A percentile compares a stretch with the other conserved stretches of the same genome.
Evolutionary conservation across 2,888 invertebrate genomes (phyloP).

Genomic region (Horisme vitalbata): DNA sequence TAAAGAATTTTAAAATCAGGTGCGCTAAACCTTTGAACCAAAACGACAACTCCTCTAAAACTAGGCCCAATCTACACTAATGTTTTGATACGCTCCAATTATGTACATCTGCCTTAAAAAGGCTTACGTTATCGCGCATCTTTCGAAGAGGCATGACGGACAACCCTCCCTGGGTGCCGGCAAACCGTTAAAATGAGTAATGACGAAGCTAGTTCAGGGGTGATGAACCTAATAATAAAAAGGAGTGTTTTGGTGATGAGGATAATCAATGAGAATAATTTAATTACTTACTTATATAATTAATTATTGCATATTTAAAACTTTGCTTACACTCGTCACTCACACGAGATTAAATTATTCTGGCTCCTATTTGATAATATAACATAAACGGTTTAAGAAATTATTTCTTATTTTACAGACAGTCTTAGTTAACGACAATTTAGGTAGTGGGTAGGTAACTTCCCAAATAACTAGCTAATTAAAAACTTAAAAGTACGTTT

Average conservation of each 20-base stretch:
- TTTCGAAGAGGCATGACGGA: slow-evolving; percentile 52
- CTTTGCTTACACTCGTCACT: too few relatives aligned
- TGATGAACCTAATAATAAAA: too few relatives aligned
- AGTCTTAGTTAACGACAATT: too few relatives aligned
- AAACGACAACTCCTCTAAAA: slow-evolving; percentile 18
- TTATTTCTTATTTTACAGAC: too few relatives aligned
- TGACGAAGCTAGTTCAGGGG: slow-evolving; percentile 51
- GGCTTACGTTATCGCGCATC: slow-evolving; percentile 61
- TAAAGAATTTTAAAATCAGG: slow-evolving; percentile 14
- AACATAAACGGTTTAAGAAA: too few relatives aligned
- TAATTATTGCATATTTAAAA: too few relatives aligned
- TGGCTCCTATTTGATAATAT: too few relatives aligned
- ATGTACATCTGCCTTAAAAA: slow-evolving; percentile 74
- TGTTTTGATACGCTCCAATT: slow-evolving; percentile 81
- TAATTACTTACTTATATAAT: too few relatives aligned
- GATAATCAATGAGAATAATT: too few relatives aligned
- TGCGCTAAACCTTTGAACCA: slow-evolving; percentile 16
- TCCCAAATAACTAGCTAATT: slow-evolving; percentile 6
- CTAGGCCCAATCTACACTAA: slow-evolving; percentile 49
- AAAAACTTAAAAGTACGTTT: slow-evolving; percentile 7
- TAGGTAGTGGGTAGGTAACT: too few relatives aligned
- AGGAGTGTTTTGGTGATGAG: too few relatives aligned
- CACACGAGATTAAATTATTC: too few relatives aligned
- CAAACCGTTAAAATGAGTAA: slow-evolving; percentile 80
- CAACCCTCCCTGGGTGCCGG: slow-evolving; percentile 70